phyloP scores from a whole-genome alignment of 2,113 vertebrate genomes.

The Trematomus loennbergii region DNA sequence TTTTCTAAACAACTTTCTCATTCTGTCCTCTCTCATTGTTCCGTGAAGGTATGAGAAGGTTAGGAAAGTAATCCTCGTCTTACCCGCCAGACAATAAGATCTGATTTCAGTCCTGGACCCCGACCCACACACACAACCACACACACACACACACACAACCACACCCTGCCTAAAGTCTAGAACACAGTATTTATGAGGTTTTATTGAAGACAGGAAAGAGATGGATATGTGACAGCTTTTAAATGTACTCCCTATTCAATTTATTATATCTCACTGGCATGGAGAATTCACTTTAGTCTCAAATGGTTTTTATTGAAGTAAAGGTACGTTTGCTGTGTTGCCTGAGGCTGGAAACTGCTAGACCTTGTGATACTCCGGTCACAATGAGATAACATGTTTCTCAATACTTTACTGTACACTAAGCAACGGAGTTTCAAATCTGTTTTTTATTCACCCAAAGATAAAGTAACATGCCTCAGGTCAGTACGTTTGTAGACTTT shows the following conservation, averaged over 20 bases:
- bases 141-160: slow-evolving; percentile 15
- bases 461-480: neutral
- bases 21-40: slow-evolving; percentile 75
- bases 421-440: slow-evolving; percentile 12
- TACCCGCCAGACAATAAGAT: slow-evolving; percentile 74
- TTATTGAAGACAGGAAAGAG: slow-evolving; percentile 34
- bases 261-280: slow-evolving; percentile 22
- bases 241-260: slow-evolving; percentile 7
- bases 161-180: slow-evolving; percentile 66
- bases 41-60: slow-evolving; percentile 77
- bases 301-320: slow-evolving; percentile 34
- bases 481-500: neutral
- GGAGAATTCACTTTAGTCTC: slow-evolving; percentile 27
- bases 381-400: slow-evolving; percentile 50
- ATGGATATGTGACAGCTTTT: slow-evolving; percentile 26
- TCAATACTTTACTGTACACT: slow-evolving; percentile 29
- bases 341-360: slow-evolving; percentile 31
- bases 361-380: slow-evolving; percentile 51
- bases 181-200: slow-evolving; percentile 25
- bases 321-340: slow-evolving; percentile 42
- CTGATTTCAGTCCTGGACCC: slow-evolving; percentile 70
- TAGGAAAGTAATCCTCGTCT: slow-evolving; percentile 71
- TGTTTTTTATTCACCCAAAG: slow-evolving; percentile 11
- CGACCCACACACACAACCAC: slow-evolving; percentile 64
- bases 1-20: slow-evolving; percentile 74